Evolutionary conservation across 37 sponge, comb jelly and placozoan species (phyloP), one percentile per base, ranked within the genome.

Genomic region (Diacarnus erythraeanus): DNA sequence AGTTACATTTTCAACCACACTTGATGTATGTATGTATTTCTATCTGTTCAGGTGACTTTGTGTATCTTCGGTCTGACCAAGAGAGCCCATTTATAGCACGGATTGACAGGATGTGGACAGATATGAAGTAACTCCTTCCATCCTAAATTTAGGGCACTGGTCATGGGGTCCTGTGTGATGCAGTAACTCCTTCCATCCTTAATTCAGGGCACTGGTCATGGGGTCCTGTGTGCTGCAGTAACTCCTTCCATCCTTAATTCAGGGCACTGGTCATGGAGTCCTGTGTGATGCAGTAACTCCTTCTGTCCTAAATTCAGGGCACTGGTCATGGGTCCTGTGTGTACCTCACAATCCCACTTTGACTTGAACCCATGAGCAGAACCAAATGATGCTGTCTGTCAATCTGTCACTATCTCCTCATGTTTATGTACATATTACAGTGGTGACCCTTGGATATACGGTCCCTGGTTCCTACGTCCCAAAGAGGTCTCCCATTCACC

Each of bases 51-150:
- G 97, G 97, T 77, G 97, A 97, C 64, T 91, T 64, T 89, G 97
- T 97, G 30, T 97, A 88, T 59, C 86, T 97, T 37, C 51, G 91
- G n/a, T 89, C 95, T 10, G 95, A 97, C 56, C 75, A 94, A 69
- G 75, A 83, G n/a, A n/a, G 57, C n/a, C 89, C 95, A 1, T 97
- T 75, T 71, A 86, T 97, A 63, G 94, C 95, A 18, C 76, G 97
- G 21, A 94, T 97, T 47, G 94, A 97, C 25, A 64, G 72, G 17
- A 97, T 97, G 81, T 97, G 97, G 97, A 88, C 84, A n/a, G 97
- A 97, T 47, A 59, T 38, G 25, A 85, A 91, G 95, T 94, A 37
- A 90, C 12, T n/a, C n/a, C n/a, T n/a, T 6, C 6, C 12, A 47
- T 47, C 10, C 6, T 47, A 47, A 15, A 47, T 69, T 25, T 69